Evolutionary conservation across 2,888 invertebrate genomes (phyloP).

Genomic region (Melolontha melolontha): DNA sequence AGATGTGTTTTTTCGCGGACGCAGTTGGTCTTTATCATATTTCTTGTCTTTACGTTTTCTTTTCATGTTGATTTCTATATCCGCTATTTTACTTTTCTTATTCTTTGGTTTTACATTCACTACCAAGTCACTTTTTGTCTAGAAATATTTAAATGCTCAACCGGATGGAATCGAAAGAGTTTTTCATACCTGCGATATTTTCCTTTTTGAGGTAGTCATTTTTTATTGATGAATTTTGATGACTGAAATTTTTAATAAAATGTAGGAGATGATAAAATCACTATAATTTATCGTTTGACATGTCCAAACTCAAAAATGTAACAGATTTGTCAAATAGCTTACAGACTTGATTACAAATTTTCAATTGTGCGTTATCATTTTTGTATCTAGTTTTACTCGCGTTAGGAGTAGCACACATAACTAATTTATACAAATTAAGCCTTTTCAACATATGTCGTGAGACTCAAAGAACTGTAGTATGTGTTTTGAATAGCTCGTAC

Average conservation of each 20-base stretch:
- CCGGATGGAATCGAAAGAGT: not conserved
- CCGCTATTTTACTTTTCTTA: conserved; percentile 11
- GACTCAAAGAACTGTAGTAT: no score
- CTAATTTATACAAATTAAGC: no score
- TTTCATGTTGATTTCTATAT: not conserved
- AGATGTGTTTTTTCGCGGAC: not conserved
- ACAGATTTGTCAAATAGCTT: not conserved
- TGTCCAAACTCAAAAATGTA: conserved; percentile 4
- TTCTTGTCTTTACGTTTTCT: conserved; percentile 1
- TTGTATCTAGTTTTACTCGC: not conserved
- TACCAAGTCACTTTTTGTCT: conserved; percentile 13
- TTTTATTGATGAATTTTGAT: not conserved
- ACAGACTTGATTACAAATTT: conserved; percentile 11
- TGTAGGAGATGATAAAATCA: conserved; percentile 16
- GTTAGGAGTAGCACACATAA: not conserved
- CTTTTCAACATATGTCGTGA: no score
- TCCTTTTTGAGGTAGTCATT: conserved; percentile 27
- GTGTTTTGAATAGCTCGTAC: no score
- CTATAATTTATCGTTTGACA: conserved; percentile 27
- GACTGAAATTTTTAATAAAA: conserved; percentile 21
- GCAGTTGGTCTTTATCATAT: not conserved
- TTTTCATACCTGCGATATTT: not conserved
- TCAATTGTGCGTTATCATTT: not conserved
- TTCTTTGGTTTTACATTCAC: conserved; percentile 3
- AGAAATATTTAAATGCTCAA: not conserved